Base-by-base conservation (phyloP, 2,888 invertebrate species). In the Noctua fimbriata region DNA sequence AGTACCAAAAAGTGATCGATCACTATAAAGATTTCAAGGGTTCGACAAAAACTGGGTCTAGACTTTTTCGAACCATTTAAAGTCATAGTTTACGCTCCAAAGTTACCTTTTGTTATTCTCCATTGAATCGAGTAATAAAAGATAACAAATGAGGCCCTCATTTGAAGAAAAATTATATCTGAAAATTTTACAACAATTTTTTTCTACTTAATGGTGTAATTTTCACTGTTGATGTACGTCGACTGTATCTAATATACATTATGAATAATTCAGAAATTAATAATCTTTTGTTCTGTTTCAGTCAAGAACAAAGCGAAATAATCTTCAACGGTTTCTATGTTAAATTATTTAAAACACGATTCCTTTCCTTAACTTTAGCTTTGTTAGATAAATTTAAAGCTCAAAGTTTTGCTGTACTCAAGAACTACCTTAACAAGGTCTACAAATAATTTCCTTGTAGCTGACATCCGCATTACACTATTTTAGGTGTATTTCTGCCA, bases 91-190 rank as follows among this genome's bases (percentile, higher is more conserved):
- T 65, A 49, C 21, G 2, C 47, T 83, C 9, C n/a, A 24, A 58
- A 65, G 10, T 47, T 44, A n/a, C 58, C 28, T 41, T 84, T 71
- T 79, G 36, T 67, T 32, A 71, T 28, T 60, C 65, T 70, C 24
- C 49, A 36, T 44, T 78, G 49, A 66, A 83, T 18, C 28, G 44
- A 28, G 44, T 67, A 52, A 41, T 67, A 84, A 55, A 83, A 78
- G 65, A 83, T 83, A 78, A 70, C 44, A 81, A 83, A 83, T 69
- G 55, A n/a, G 10, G 32, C 21, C 32, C 41, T 58, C 58, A n/a
- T n/a, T n/a, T n/a, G n/a, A 24, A 41, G 28, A 63, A 47, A 65
- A 65, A 76, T 65, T 16, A 24, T 63, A 36, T 28, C 12, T 14
- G 44, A 82, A 49, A 16, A 82, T 60, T 47, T 21, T 9, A 55